A percentile compares a stretch with the other conserved stretches of the same genome.
Evolutionary conservation across 2,797 vertebrate species (phyloP).

Genomic region (Furcifer pardalis): DNA sequence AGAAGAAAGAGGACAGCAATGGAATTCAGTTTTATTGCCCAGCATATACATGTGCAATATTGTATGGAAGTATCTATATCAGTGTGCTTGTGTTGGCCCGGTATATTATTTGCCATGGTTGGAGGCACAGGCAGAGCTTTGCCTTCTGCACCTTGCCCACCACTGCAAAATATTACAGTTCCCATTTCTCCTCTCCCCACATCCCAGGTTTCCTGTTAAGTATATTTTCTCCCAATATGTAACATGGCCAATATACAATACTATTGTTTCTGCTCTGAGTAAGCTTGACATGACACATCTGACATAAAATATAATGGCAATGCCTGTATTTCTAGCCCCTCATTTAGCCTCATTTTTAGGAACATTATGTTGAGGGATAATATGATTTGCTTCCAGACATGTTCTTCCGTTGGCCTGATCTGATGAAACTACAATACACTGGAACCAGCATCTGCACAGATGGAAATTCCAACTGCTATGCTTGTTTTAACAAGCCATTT

Average conservation of each 20-base stretch:
- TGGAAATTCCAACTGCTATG: constrained; percentile 20
- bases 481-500: constrained; percentile 25
- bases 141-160: background rate
- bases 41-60: too few species aligned
- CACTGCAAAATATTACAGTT: background rate
- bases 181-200: too few species aligned
- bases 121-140: background rate
- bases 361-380: background rate
- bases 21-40: too few species aligned
- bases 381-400: background rate
- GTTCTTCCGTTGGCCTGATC: constrained; percentile 23
- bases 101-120: background rate
- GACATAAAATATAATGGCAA: constrained; percentile 19
- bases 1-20: too few species aligned
- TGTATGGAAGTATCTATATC: background rate
- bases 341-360: constrained; percentile 1
- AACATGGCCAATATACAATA: background rate
- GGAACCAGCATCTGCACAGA: constrained; percentile 35
- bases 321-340: constrained; percentile 23
- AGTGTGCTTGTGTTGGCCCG: background rate
- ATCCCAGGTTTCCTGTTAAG: background rate
- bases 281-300: constrained; percentile 29
- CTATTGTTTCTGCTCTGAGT: background rate
- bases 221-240: background rate
- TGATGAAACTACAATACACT: constrained; percentile 35